Percentiles rank a stretch among this genome's conserved stretches.
Evolutionary conservation across 2,113 vertebrate genomes (phyloP).

Genomic region (Tiliqua scincoides): DNA sequence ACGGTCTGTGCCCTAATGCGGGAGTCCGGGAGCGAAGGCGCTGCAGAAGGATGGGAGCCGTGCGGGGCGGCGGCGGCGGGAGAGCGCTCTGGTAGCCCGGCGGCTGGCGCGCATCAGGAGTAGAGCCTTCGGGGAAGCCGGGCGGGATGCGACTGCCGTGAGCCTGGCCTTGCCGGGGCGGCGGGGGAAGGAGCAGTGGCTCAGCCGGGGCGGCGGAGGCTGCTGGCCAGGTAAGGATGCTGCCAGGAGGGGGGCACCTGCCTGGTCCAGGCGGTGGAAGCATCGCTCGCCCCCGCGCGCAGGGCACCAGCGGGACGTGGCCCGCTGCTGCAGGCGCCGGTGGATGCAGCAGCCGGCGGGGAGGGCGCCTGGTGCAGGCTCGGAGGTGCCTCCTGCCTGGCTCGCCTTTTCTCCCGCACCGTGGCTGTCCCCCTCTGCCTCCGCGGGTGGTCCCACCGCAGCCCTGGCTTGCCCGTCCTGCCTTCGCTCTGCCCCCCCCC

Average conservation of each 20-base stretch:
- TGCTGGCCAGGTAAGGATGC: slow-evolving; percentile 15
- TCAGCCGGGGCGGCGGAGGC: neutral
- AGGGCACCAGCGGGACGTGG: neutral
- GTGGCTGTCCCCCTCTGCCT: neutral
- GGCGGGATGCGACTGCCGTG: neutral
- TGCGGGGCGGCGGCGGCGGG: neutral
- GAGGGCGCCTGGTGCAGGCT: neutral
- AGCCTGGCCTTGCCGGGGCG: neutral
- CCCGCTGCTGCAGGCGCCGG: too few relatives aligned
- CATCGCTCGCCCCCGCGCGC: neutral
- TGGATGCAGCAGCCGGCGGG: neutral
- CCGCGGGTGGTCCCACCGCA: neutral
- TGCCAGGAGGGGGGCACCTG: neutral
- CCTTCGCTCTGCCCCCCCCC: neutral
- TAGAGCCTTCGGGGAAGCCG: neutral
- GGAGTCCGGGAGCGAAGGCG: slow-evolving; percentile 37
- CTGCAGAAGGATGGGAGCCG: slow-evolving; percentile 52
- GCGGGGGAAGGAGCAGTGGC: neutral
- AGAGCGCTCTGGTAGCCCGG: neutral
- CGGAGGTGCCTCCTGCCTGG: neutral
- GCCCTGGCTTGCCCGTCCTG: neutral
- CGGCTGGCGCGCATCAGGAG: neutral
- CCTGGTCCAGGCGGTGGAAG: slow-evolving; percentile 4
- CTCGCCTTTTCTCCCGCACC: neutral
- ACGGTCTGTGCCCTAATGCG: slow-evolving; percentile 66